Conservation (phyloP, 1,140 invertebrate genomes). For the Patella vulgata region DNA sequence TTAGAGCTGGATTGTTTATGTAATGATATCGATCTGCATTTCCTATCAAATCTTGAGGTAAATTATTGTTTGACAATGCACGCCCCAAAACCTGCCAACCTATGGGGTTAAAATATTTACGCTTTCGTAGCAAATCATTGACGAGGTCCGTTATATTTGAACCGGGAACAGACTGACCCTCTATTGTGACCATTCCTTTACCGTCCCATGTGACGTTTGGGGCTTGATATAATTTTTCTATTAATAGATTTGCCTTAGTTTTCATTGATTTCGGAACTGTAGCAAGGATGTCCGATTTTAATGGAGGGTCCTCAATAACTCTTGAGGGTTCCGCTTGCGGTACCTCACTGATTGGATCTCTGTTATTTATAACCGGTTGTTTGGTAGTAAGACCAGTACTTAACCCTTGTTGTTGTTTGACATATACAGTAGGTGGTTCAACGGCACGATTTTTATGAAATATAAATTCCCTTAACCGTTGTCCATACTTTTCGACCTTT, state of each 20-base stretch:
- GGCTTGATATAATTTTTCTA: neutral
- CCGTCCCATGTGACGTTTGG: constrained; percentile 6
- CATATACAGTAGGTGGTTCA: no score
- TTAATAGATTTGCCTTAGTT: constrained; percentile 10
- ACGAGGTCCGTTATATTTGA: constrained; percentile 11
- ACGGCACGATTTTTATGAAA: no score
- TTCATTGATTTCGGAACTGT: constrained; percentile 12
- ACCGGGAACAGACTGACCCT: neutral
- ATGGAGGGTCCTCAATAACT: neutral
- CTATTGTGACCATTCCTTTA: neutral
- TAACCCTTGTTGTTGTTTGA: no score
- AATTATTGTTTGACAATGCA: neutral
- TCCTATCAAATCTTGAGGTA: no score
- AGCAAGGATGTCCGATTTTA: neutral
- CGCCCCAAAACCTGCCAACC: constrained; percentile 2
- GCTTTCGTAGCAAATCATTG: constrained; percentile 5
- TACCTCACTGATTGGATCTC: neutral
- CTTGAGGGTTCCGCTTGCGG: neutral
- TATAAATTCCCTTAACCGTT: no score
- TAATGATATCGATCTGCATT: no score
- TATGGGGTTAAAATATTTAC: neutral
- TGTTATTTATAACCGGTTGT: no score
- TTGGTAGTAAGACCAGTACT: no score
- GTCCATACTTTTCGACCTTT: no score
- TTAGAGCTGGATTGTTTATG: no score